A percentile compares a stretch with the other conserved stretches of the same genome.
Evolutionary conservation across 2,888 invertebrate species (phyloP).

Genomic region (Danaus chrysippus): DNA sequence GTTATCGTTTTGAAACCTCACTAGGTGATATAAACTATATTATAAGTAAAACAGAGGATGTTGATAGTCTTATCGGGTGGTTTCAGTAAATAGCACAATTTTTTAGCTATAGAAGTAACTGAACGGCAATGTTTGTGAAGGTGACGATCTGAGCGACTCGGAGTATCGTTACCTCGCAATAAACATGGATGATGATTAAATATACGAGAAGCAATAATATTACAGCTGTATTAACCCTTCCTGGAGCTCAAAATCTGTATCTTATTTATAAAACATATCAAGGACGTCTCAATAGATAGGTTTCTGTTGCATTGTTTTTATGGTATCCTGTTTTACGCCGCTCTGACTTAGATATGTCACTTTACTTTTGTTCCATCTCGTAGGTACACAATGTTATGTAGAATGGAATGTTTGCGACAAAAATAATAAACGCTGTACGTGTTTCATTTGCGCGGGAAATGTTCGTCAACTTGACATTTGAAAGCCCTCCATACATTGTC

Average conservation of each 20-base stretch:
- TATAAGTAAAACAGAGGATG: slow-evolving; percentile 55
- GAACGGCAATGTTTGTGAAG: slow-evolving; percentile 44
- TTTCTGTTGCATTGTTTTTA: slow-evolving; percentile 21
- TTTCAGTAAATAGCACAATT: slow-evolving; percentile 70
- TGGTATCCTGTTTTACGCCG: slow-evolving; percentile 37
- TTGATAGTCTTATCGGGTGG: slow-evolving; percentile 51
- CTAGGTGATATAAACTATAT: slow-evolving; percentile 69
- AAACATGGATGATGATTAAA: slow-evolving; percentile 26
- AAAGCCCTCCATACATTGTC: slow-evolving; percentile 17
- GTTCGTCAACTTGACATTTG: slow-evolving; percentile 4
- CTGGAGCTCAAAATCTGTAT: slow-evolving; percentile 36
- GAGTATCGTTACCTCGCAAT: slow-evolving; percentile 14
- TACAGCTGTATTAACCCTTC: slow-evolving; percentile 36
- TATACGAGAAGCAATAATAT: slow-evolving; percentile 45
- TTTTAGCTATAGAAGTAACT: slow-evolving; percentile 63
- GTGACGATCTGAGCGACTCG: slow-evolving; percentile 17
- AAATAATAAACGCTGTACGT: neutral
- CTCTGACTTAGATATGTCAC: slow-evolving; percentile 45
- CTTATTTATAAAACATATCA: slow-evolving; percentile 51
- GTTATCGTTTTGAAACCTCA: slow-evolving; percentile 75
- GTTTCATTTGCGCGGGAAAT: slow-evolving; percentile 5
- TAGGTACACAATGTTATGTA: slow-evolving; percentile 24
- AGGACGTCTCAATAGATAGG: slow-evolving; percentile 44
- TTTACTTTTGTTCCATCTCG: slow-evolving; percentile 70
- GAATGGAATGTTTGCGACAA: neutral